Conservation (phyloP, 2,888 invertebrate genomes). For the Drepanosiphum platanoidis region DNA sequence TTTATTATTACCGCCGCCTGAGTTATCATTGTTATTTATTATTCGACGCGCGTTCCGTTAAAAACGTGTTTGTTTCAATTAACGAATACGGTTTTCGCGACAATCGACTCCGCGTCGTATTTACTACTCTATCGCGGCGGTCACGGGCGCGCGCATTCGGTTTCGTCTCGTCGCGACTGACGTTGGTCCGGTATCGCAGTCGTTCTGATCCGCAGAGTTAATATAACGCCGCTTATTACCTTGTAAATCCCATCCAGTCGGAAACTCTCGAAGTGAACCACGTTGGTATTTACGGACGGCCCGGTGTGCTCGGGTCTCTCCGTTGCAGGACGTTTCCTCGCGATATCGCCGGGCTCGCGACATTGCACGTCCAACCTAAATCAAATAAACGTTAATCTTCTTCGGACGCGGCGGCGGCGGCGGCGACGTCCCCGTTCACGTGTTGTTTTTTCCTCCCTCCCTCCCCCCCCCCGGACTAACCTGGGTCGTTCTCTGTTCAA, state of each 20-base stretch:
- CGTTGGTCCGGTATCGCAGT: too few species aligned
- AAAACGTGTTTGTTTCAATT: too few species aligned
- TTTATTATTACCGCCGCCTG: too few species aligned
- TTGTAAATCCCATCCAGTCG: constrained; percentile 1
- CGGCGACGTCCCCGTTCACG: not conserved
- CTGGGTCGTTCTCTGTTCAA: constrained; percentile 24
- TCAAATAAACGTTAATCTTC: not conserved
- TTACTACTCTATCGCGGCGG: too few species aligned
- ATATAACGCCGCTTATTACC: not conserved
- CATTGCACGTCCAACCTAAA: constrained; percentile 25
- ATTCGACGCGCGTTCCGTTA: too few species aligned
- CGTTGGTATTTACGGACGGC: not conserved
- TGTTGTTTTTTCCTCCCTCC: too few species aligned
- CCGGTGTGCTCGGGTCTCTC: not conserved
- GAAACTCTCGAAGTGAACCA: not conserved
- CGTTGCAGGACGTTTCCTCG: not conserved
- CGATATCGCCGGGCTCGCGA: not conserved
- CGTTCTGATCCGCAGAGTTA: too few species aligned
- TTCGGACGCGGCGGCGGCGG: not conserved
- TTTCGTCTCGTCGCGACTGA: too few species aligned
- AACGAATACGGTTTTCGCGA: not conserved
- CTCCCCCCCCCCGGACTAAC: not conserved
- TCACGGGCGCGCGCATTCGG: too few species aligned
- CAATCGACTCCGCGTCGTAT: not conserved
- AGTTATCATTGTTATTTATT: too few species aligned